Evolutionary conservation across 2,888 invertebrate species (phyloP), one percentile per base, ranked within the genome.

Genomic region (Carpatolechia fugitivella): DNA sequence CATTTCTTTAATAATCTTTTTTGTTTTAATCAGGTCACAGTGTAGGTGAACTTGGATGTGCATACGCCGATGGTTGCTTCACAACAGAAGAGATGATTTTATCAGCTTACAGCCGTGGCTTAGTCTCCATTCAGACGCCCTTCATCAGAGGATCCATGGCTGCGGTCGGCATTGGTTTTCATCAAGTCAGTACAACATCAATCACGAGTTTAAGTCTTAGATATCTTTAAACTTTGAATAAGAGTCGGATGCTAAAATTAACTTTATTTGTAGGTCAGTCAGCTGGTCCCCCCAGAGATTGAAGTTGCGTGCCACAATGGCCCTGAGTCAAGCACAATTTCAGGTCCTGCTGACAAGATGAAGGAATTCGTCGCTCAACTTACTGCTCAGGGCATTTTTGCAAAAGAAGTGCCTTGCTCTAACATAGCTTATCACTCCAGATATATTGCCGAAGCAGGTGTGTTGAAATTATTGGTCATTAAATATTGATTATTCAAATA

Each of bases 21-120:
- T 16, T 5, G 16, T 18, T 18, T 41, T 11, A 11, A 18, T 11
- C 55, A 90, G 97, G 99, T 0, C 98, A 98, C 78, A 98, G 98
- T 18, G 95, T 97, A 0, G 99, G 99, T 20, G 99, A 99, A 79
- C 86, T 98, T 24, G 98, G 96, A 0, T 98, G 98, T 77, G 98
- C 96, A 0, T 99, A 99, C 78, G 98, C 97, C 1, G 99, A 99
- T 77, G 97, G 96, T 0, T 95, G 96, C 61, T 91, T 98, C 56
- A 95, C 97, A 0, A 93, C 94, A 0, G 95, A 97, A 70, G 95
- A 98, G 82, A 95, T 95, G 88, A 93, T 98, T 47, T 78, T 96
- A 14, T 91, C 94, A 3, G 94, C 97, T 0, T 97, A 97, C 79
- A 95, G 94, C 70, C 91, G 97, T 60, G 97, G 96, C 0, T 85